phyloP scores from a whole-genome alignment of 2,797 vertebrate species.

The Anguilla obscura region DNA sequence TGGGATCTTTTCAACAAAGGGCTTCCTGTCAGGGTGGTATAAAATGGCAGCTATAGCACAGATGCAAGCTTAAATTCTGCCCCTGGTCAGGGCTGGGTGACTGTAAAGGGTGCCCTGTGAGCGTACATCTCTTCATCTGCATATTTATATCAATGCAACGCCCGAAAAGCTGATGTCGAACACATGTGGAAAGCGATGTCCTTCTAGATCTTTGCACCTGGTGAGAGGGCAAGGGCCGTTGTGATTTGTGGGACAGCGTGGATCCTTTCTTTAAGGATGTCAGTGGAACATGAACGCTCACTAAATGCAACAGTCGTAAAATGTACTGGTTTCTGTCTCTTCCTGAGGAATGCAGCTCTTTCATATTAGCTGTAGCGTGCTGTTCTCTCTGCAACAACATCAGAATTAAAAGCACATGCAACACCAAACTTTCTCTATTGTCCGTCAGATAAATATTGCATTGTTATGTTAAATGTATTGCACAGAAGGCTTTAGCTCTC shows the following conservation, averaged over 20 bases:
- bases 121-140: not conserved
- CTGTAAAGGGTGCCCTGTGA: not conserved
- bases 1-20: conserved; percentile 19
- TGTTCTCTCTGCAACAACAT: not conserved
- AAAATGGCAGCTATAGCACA: not conserved
- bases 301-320: not conserved
- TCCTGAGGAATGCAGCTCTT: not conserved
- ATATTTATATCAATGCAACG: not conserved
- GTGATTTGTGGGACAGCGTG: not conserved
- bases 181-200: not conserved
- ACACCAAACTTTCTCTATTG: not conserved
- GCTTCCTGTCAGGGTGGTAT: conserved; percentile 8
- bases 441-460: not conserved
- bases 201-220: conserved; percentile 1
- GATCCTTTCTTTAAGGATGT: not conserved
- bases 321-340: not conserved
- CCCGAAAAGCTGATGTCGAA: not conserved
- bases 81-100: not conserved
- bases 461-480: not conserved
- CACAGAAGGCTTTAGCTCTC: not conserved
- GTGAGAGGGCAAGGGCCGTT: not conserved
- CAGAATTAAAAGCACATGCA: not conserved
- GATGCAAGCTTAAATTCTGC: not conserved
- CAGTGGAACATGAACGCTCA: not conserved
- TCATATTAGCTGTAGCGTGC: not conserved